Base-by-base conservation (phyloP, 1,140 invertebrate genomes). In the Bombus impatiens region DNA sequence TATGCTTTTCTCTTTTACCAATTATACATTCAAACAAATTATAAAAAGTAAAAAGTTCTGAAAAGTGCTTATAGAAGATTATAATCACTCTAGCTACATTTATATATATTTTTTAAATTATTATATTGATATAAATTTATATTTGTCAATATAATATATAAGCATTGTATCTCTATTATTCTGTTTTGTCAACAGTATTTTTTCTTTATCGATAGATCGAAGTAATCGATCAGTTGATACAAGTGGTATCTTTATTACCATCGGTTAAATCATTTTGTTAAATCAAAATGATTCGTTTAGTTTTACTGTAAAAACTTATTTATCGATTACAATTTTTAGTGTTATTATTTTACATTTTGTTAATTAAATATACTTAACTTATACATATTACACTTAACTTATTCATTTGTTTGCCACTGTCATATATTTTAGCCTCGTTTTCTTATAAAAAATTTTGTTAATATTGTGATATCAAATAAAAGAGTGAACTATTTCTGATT, bases 221-320 rank as follows among this genome's bases (percentile, higher is more conserved):
- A 57, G 0, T 2, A 18, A n/a, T 62, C 8, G 35, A 59, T n/a
- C 76, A 12, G 47, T 78, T 78, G 82, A 59, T 84, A 84, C 15
- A 71, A 44, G 25, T 70, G 77, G 18, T 79, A 79, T 79, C 77
- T 71, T 35, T 79, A 12, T 79, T 79, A 53, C 67, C 77, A 6
- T 25, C 13, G 65, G 3, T 59, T 42, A 42, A 37, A 28, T 71
- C 15, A 0, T 0, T 59, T 70, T 25, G 18, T 22, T 22, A 5
- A 47, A 76, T 67, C 44, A 6, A 9, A 68, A 25, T n/a, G 15
- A 28, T 81, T 71, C 2, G 32, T 3, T 0, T 4, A 78, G n/a
- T 5, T 28, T 67, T 35, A 5, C 0, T 40, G 1, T 10, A 10
- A 9, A 44, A 32, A 32, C 1, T 22, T 40, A 28, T 37, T 65